These are phyloP conservation scores for Peromyscus maniculatus DNA, from an alignment of 2,113 vertebrate species.

Conservation along the genomic window DNA sequence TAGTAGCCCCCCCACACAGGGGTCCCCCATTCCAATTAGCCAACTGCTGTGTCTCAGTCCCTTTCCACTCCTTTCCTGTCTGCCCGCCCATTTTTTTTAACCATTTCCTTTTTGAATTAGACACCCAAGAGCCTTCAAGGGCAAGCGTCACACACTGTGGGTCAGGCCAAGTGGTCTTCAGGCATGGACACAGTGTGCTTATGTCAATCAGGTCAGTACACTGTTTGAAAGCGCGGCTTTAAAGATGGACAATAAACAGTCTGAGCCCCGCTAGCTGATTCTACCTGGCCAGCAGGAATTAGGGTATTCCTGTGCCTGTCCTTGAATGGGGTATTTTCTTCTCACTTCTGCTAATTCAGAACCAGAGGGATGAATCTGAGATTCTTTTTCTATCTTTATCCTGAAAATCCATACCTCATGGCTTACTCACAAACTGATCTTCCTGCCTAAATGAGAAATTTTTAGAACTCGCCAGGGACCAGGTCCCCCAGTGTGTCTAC, in stretches of 20 bases:
- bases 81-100: conserved; percentile 74
- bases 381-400: neutral
- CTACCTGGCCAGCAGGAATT: neutral
- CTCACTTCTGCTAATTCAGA: neutral
- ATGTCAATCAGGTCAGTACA: neutral
- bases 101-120: conserved; percentile 83
- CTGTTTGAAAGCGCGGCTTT: neutral
- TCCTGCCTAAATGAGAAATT: neutral
- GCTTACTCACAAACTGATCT: neutral
- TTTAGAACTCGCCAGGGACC: neutral
- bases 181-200: neutral
- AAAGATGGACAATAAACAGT: neutral
- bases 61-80: conserved; percentile 85
- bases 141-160: rapidly evolving
- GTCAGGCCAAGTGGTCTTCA: neutral
- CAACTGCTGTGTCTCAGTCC: conserved; percentile 85
- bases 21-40: conserved; percentile 92
- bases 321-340: rapidly evolving
- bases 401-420: rapidly evolving
- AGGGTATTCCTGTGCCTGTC: neutral
- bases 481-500: rapidly evolving
- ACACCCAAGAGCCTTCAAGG: conserved; percentile 74
- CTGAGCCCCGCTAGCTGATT: neutral
- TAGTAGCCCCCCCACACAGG: conserved; percentile 80
- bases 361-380: neutral